Evolutionary conservation across 2,113 vertebrate species (phyloP).

Genomic region (Ancistrus triradiatus): DNA sequence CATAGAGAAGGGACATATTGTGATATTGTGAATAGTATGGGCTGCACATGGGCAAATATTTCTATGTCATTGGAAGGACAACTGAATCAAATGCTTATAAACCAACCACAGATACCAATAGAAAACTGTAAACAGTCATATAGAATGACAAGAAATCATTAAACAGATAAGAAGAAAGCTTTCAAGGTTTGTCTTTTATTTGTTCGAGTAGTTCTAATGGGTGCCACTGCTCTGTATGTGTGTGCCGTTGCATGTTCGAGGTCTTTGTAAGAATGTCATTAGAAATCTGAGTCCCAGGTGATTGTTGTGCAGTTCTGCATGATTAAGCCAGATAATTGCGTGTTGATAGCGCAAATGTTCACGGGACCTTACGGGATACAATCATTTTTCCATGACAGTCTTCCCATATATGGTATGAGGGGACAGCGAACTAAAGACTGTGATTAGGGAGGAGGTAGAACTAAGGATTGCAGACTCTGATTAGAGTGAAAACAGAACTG

Average conservation of each 20-base stretch:
- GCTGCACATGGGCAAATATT: too few species aligned
- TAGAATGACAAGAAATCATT: too few species aligned
- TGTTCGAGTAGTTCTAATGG: too few species aligned
- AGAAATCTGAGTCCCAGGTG: conserved; percentile 96
- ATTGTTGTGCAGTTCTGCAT: conserved; percentile 99
- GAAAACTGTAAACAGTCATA: too few species aligned
- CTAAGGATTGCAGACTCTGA: neutral
- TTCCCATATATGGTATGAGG: neutral
- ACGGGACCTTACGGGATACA: conserved; percentile 20
- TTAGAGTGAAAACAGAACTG: neutral
- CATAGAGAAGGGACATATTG: too few species aligned
- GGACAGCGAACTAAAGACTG: too few species aligned
- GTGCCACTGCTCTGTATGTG: conserved; percentile 15
- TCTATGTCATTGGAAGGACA: too few species aligned
- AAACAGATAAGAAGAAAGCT: too few species aligned
- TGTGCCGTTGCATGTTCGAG: conserved; percentile 75
- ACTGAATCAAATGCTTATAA: too few species aligned
- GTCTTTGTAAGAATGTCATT: conserved; percentile 95
- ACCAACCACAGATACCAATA: too few species aligned
- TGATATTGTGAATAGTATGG: too few species aligned
- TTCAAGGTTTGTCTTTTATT: too few species aligned
- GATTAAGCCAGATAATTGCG: conserved; percentile 99
- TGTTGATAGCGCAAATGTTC: conserved; percentile 90
- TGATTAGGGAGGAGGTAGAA: neutral
- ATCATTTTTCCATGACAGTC: conserved; percentile 11